These are phyloP conservation scores for Brachionus manjavacas DNA, from an alignment of 1,140 invertebrate genomes.

Conservation along the genomic window DNA sequence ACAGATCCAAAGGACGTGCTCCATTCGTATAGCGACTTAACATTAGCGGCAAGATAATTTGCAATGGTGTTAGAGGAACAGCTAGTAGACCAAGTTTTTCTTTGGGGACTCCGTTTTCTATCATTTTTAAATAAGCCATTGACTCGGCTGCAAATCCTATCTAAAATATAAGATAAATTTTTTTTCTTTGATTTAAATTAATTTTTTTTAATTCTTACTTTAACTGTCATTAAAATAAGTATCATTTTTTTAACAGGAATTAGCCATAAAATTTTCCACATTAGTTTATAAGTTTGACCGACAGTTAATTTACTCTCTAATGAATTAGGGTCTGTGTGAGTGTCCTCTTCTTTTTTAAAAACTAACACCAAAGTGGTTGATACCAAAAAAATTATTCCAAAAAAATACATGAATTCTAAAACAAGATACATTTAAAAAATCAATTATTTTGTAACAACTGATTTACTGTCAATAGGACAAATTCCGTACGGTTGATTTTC, in stretches of 20 bases:
- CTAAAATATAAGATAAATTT: slow-evolving; percentile 59
- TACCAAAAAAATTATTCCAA: slow-evolving; percentile 71
- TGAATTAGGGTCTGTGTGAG: neutral
- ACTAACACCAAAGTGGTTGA: slow-evolving; percentile 82
- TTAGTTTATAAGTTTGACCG: slow-evolving; percentile 12
- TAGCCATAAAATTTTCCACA: slow-evolving; percentile 55
- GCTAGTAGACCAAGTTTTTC: slow-evolving; percentile 81
- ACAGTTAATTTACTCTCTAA: neutral
- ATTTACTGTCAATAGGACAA: slow-evolving; percentile 30
- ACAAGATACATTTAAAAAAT: neutral
- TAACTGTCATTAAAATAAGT: slow-evolving; percentile 78
- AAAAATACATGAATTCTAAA: slow-evolving; percentile 41
- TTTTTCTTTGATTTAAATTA: slow-evolving; percentile 31
- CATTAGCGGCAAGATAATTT: slow-evolving; percentile 83
- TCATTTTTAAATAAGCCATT: slow-evolving; percentile 85
- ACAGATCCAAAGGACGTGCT: slow-evolving; percentile 78
- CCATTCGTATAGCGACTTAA: slow-evolving; percentile 83
- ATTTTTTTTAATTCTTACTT: slow-evolving; percentile 63
- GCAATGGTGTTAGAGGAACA: slow-evolving; percentile 84
- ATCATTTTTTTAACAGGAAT: slow-evolving; percentile 70
- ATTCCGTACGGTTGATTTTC: neutral
- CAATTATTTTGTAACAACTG: neutral
- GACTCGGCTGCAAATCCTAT: slow-evolving; percentile 91
- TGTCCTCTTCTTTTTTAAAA: slow-evolving; percentile 75
- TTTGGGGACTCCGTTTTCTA: slow-evolving; percentile 89